Evolutionary conservation across 2,888 invertebrate species (phyloP).

Genomic region (Melieria picta): DNA sequence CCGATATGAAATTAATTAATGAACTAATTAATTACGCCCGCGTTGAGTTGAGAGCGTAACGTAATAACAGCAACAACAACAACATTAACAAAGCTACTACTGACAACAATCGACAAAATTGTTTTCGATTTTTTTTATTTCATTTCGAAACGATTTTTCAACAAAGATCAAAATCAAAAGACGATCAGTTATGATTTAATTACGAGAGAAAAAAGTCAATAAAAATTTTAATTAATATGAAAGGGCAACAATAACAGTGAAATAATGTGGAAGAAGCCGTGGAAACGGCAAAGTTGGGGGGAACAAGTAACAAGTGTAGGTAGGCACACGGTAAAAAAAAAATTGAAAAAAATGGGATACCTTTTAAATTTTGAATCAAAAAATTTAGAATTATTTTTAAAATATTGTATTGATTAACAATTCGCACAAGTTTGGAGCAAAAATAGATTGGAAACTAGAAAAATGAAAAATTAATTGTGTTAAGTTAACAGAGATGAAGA

Average conservation of each 20-base stretch:
- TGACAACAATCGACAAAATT: not conserved
- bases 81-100: not conserved
- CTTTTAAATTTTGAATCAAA: no score
- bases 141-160: no score
- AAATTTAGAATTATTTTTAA: no score
- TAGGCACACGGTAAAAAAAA: no score
- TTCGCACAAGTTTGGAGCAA: no score
- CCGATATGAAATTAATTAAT: conserved; percentile 18
- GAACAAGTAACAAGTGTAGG: not conserved
- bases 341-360: no score
- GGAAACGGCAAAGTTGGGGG: no score
- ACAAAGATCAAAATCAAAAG: not conserved
- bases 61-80: not conserved
- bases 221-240: conserved; percentile 4
- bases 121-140: not conserved
- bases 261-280: not conserved
- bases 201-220: not conserved
- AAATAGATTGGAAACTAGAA: no score
- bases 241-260: not conserved
- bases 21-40: conserved; percentile 21
- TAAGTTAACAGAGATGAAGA: no score
- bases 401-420: no score
- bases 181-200: conserved; percentile 15
- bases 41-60: no score
- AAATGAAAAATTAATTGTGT: no score